Evolutionary conservation across 1,140 invertebrate species (phyloP), one percentile per base, ranked within the genome.

Genomic region (Himalopsyche phryganea): DNA sequence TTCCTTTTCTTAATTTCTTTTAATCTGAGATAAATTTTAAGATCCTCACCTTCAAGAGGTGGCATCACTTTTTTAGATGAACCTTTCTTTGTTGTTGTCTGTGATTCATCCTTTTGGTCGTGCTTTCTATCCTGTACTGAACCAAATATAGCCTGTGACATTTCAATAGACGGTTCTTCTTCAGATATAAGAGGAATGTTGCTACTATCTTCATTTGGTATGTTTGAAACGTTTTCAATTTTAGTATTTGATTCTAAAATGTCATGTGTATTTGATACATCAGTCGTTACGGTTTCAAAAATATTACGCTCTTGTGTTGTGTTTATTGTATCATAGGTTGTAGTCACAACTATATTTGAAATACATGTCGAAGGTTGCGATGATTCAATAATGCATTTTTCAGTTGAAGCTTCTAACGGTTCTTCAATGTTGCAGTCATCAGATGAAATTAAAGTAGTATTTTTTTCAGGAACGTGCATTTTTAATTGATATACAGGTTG

Each of bases 401-500:
- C 23, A 28, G 9, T 28, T 28, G 23, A 28, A 5, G 9, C 23
- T 9, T 28, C 9, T 5, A 9, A 28, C 3, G 9, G 4, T 3
- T 28, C 23, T 28, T 28, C 4, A 28, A 28, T 28, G 9, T 28
- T 28, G 9, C 23, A 28, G 3, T 3, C 11, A 13, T 42, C 40
- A 15, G 11, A n/a, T 9, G 14, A 4, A 35, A 33, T 42, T 18
- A 45, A 32, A 32, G 17, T 40, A 13, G 14, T 18, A 13, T 41
- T 45, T 35, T 33, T 47, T 19, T 54, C 42, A 41, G 57, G 48
- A 40, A 75, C 73, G 65, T 80, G 77, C 67, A 85, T 79, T 76
- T 84, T 84, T 23, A 85, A 71, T 61, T 82, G 80, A 67, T 83
- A 74, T 9, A 85, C 79, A 20, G 84, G 83, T 58, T 82, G 80